phyloP scores from a whole-genome alignment of 2,797 vertebrate species.

The Hypotaenidia okinawae region DNA sequence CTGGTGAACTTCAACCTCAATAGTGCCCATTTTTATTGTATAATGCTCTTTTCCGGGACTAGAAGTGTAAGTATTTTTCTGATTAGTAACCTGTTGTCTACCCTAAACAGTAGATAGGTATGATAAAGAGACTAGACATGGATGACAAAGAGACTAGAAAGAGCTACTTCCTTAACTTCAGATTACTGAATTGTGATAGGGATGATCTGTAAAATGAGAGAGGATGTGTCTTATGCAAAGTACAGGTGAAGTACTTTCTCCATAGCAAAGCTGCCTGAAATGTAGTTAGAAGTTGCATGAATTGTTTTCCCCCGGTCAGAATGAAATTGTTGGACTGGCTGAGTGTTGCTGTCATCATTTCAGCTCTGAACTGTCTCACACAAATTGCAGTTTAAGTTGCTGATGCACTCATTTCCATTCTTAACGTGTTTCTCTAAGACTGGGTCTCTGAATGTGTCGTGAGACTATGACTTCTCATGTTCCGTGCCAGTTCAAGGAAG shows the following conservation, averaged over 20 bases:
- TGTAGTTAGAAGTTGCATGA: neutral
- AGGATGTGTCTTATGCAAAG: neutral
- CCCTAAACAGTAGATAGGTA: neutral
- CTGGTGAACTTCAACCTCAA: neutral
- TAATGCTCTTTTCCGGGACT: neutral
- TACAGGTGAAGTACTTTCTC: neutral
- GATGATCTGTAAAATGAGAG: neutral
- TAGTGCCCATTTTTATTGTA: neutral
- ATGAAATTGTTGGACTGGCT: neutral
- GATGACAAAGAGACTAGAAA: neutral
- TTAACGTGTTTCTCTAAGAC: neutral
- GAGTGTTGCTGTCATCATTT: neutral
- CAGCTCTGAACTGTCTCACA: neutral
- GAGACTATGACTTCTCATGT: neutral
- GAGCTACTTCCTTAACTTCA: neutral
- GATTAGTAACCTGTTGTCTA: neutral
- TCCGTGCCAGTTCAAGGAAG: neutral
- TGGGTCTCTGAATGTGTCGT: neutral
- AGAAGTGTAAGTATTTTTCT: neutral
- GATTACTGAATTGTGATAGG: neutral
- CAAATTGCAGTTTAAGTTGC: neutral
- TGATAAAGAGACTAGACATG: neutral
- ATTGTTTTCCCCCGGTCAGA: fast-evolving
- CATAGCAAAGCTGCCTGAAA: neutral
- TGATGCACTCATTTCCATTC: neutral